phyloP scores from a whole-genome alignment of 2,113 vertebrate species.

The Gopherus evgoodei region DNA sequence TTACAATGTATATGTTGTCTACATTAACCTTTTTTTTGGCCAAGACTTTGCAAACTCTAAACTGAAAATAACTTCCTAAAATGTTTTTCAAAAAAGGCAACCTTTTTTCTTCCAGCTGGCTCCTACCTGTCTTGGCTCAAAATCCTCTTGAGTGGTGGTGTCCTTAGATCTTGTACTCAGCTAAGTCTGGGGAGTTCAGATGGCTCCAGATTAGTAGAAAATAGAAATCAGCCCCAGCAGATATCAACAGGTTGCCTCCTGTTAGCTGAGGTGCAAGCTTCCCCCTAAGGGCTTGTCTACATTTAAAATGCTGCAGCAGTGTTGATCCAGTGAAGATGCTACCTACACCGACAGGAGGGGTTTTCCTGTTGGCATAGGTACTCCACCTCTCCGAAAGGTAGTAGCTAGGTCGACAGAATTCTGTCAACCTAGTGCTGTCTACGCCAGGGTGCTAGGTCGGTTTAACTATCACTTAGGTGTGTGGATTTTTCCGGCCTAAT shows the following conservation, averaged over 20 bases:
- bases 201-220: neutral
- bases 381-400: neutral
- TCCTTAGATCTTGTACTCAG: neutral
- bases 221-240: neutral
- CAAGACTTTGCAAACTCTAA: accelerated
- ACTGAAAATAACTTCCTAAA: neutral
- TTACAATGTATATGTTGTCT: neutral
- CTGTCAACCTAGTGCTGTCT: neutral
- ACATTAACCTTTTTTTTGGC: neutral
- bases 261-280: neutral
- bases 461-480: neutral
- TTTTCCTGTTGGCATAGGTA: neutral
- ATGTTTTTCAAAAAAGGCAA: accelerated
- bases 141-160: neutral
- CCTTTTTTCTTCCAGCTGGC: neutral
- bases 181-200: neutral
- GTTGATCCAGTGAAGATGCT: neutral
- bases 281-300: neutral
- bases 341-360: neutral
- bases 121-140: neutral
- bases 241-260: neutral
- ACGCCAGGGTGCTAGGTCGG: neutral
- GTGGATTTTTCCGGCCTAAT: neutral
- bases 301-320: neutral
- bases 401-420: neutral